These are phyloP conservation scores for Bedellia somnulentella DNA, from an alignment of 2,888 invertebrate species.

Conservation along the genomic window DNA sequence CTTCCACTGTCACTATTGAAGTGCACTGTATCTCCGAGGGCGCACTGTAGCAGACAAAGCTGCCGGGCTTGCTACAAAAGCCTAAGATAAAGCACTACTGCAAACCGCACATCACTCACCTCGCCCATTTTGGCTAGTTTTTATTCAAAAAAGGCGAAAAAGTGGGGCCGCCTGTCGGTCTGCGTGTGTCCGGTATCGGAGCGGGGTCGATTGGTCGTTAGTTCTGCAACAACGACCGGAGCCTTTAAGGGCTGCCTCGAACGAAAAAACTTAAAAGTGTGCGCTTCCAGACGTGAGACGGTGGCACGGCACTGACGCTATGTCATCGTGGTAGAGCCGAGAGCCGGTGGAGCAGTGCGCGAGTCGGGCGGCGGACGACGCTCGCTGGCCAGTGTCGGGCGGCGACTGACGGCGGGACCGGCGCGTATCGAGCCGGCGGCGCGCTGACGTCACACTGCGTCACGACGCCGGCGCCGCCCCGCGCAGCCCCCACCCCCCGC, in stretches of 20 bases:
- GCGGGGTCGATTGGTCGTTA: slow-evolving; percentile 48
- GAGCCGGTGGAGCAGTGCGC: slow-evolving; percentile 51
- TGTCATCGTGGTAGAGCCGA: slow-evolving; percentile 57
- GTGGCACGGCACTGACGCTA: slow-evolving; percentile 54
- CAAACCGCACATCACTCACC: slow-evolving; percentile 54
- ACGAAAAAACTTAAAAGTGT: slow-evolving; percentile 56
- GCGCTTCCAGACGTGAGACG: slow-evolving; percentile 45
- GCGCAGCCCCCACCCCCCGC: slow-evolving; percentile 32
- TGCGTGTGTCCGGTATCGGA: slow-evolving; percentile 49
- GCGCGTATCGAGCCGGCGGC: slow-evolving; percentile 67
- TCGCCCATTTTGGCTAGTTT: slow-evolving; percentile 60
- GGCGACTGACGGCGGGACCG: slow-evolving; percentile 63
- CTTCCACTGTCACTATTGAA: too few relatives aligned
- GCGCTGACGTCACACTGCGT: slow-evolving; percentile 73
- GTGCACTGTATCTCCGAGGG: too few relatives aligned
- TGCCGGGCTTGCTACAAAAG: slow-evolving; percentile 30
- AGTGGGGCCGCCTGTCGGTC: slow-evolving; percentile 52
- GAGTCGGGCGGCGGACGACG: slow-evolving; percentile 46
- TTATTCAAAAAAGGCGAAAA: slow-evolving; percentile 49
- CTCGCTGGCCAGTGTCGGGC: slow-evolving; percentile 53
- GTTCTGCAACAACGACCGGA: slow-evolving; percentile 52
- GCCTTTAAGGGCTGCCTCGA: slow-evolving; percentile 50
- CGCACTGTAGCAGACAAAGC: too few relatives aligned
- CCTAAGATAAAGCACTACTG: slow-evolving; percentile 47
- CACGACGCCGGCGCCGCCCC: slow-evolving; percentile 57